phyloP scores from a whole-genome alignment of 2,113 vertebrate genomes.

The Argyrosomus japonicus region DNA sequence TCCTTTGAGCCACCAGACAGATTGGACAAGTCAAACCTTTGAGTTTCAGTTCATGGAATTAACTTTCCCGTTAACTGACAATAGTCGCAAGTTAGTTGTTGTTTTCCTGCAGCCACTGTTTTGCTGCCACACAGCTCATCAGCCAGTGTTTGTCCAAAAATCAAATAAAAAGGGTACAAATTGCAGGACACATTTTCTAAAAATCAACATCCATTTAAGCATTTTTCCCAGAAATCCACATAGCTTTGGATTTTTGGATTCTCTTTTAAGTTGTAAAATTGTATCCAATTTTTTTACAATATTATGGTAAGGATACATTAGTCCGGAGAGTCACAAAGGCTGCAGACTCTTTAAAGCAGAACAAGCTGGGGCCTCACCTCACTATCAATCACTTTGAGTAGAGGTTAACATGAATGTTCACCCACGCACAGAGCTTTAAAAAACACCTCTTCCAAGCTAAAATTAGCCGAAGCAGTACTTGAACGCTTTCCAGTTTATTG shows the following conservation, averaged over 20 bases:
- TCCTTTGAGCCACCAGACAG: constrained; percentile 63
- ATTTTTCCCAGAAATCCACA: not conserved
- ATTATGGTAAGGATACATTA: constrained; percentile 16
- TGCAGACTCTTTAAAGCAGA: constrained; percentile 43
- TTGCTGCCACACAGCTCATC: not conserved
- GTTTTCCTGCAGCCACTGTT: not conserved
- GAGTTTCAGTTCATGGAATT: constrained; percentile 58
- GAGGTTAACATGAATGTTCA: constrained; percentile 38
- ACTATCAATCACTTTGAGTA: constrained; percentile 59
- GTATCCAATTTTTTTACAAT: constrained; percentile 13
- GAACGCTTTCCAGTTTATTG: constrained; percentile 17
- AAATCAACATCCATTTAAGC: not conserved
- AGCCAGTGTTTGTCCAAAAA: not conserved
- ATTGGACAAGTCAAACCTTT: constrained; percentile 58
- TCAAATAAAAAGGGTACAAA: not conserved
- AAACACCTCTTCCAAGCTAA: constrained; percentile 25
- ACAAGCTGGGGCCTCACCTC: constrained; percentile 44
- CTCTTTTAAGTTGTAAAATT: not conserved
- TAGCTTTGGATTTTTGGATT: not conserved
- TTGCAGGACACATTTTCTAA: not conserved
- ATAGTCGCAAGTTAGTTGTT: not conserved
- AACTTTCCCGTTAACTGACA: constrained; percentile 51
- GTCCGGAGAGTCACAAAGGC: constrained; percentile 55
- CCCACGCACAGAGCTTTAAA: constrained; percentile 12
- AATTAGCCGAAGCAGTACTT: constrained; percentile 37